Evolutionary conservation across 2,113 vertebrate species (phyloP), one percentile per base, ranked within the genome.

Genomic region (Phyllostomus discolor): DNA sequence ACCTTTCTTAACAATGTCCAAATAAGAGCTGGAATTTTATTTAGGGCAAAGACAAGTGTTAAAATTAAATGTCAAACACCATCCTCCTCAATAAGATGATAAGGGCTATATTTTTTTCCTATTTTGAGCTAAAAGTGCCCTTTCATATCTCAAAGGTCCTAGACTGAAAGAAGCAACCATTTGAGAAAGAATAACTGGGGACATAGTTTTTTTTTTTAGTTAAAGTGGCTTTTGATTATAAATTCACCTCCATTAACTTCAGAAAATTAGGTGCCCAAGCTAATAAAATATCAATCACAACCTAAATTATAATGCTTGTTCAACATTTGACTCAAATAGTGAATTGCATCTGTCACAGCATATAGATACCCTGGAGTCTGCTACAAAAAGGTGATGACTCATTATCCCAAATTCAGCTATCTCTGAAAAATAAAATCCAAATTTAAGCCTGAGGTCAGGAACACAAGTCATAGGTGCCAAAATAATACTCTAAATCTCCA

Each of bases 251-350:
- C 41, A 92, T 76, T 62, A 84, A 50, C 16, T 88, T 90, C 46
- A 88, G n/a, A 92, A 96, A 50, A 87, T 96, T 52, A 90, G 57
- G 50, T 88, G 57, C 16, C 62, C 28, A 94, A n/a, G 41, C 94
- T 89, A 95, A 96, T 95, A 96, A 95, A 85, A 38, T 41, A 95
- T 95, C 83, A 91, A 59, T 70, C 26, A 54, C 26, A 81, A 2
- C 7, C 54, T 82, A 85, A 94, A 85, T 38, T 94, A 28, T 87
- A 88, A 96, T 85, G 64, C 26, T 88, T 84, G 83, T 33, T 88
- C 90, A 97, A 84, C 59, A 84, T 80, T 66, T 92, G 64, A 69
- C 50, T 96, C 76, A 69, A 96, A 83, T 31, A 80, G 76, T 79
- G 50, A 94, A 80, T 48, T 57, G 16, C 70, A 96, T 92, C 57